Conservation (phyloP, 2,113 vertebrate genomes). For the Otocyon megalotis region DNA sequence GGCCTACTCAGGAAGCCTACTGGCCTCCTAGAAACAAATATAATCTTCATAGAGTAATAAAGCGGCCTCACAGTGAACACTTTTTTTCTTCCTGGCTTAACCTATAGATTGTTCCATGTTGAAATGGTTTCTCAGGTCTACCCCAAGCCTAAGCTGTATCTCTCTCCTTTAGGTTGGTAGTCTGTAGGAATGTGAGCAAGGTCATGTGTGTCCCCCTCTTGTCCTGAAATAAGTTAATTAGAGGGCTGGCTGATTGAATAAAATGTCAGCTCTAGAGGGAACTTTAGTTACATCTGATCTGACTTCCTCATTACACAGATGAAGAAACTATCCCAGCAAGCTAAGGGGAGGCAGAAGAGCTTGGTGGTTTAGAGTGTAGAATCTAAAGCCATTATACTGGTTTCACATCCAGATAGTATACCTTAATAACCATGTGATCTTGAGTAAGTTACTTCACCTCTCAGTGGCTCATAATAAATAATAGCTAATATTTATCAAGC, state of each 20-base stretch:
- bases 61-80: not conserved
- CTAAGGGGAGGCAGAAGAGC: not conserved
- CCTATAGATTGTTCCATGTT: not conserved
- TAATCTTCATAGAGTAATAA: not conserved
- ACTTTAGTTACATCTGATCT: not conserved
- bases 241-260: not conserved
- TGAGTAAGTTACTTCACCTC: not conserved
- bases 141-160: not conserved
- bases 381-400: not conserved
- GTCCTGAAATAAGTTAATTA: constrained; percentile 33
- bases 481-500: not conserved
- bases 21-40: constrained; percentile 15
- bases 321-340: not conserved
- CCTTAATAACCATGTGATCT: not conserved
- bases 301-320: not conserved
- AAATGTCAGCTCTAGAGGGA: not conserved
- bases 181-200: not conserved
- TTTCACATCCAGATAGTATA: not conserved
- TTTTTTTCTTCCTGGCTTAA: not conserved
- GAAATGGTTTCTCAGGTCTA: not conserved
- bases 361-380: not conserved
- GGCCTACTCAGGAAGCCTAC: not conserved
- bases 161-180: not conserved
- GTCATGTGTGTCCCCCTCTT: not conserved
- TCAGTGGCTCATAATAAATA: not conserved